Conservation (phyloP, 2,113 vertebrate genomes). For the Hucho hucho region DNA sequence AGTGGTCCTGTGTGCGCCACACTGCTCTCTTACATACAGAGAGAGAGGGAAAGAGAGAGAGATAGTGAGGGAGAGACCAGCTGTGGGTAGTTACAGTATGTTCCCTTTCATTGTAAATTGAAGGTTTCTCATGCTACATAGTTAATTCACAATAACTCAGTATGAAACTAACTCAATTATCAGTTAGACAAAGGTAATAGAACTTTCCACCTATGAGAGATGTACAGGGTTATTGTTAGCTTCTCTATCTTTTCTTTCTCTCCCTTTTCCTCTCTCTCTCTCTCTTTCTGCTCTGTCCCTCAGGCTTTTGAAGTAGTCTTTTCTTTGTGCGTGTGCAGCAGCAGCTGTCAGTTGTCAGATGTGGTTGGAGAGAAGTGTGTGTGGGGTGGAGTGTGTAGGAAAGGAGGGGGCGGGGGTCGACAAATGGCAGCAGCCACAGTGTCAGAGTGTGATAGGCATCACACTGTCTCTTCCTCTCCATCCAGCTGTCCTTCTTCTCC, state of each 20-base stretch:
- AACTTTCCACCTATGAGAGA: no score
- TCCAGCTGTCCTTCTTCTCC: conserved; percentile 62
- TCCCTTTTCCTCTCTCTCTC: neutral
- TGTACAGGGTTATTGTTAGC: neutral
- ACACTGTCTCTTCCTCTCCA: conserved; percentile 44
- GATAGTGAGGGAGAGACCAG: no score
- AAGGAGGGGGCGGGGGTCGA: conserved; percentile 33
- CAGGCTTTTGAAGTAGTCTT: neutral
- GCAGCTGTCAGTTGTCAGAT: conserved; percentile 58
- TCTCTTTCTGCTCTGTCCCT: conserved; percentile 8
- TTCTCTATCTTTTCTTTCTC: neutral
- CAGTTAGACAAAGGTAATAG: no score
- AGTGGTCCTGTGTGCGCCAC: conserved; percentile 6
- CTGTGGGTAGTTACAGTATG: no score
- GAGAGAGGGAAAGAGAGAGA: neutral
- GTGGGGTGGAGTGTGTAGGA: neutral
- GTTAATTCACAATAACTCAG: no score
- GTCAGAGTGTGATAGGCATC: conserved; percentile 28
- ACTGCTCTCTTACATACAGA: conserved; percentile 18
- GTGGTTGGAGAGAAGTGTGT: conserved; percentile 17
- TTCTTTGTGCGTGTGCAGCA: conserved; percentile 38
- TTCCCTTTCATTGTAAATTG: no score
- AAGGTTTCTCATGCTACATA: neutral
- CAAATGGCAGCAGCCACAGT: conserved; percentile 53
- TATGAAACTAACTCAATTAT: no score